A percentile compares a stretch with the other conserved stretches of the same genome.
Evolutionary conservation across 1,140 invertebrate species (phyloP).

Genomic region (Danaus plexippus): DNA sequence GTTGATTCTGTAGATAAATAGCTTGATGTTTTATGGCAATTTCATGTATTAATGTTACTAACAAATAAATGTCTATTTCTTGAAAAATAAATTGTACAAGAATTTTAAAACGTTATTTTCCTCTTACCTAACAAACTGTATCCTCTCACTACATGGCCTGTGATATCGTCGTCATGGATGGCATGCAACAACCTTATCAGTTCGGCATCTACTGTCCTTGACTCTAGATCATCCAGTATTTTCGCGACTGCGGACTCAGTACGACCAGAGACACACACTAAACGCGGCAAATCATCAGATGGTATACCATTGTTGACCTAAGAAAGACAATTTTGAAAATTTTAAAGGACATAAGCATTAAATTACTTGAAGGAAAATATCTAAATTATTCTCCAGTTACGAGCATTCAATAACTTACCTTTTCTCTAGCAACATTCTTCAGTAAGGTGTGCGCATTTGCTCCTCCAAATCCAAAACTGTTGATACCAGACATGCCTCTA

Average conservation of each 20-base stretch:
- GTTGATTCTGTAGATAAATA: slow-evolving; percentile 57
- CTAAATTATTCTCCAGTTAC: background rate
- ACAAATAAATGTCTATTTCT: too few relatives aligned
- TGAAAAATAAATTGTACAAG: too few relatives aligned
- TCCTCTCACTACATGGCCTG: slow-evolving; percentile 73
- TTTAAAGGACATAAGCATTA: background rate
- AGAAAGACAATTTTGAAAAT: slow-evolving; percentile 2
- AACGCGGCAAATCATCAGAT: slow-evolving; percentile 69
- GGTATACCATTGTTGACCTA: slow-evolving; percentile 68
- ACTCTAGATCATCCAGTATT: slow-evolving; percentile 78
- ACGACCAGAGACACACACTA: slow-evolving; percentile 73
- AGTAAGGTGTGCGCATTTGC: slow-evolving; percentile 85
- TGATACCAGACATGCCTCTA: slow-evolving; percentile 78
- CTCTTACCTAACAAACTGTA: slow-evolving; percentile 70
- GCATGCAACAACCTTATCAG: slow-evolving; percentile 72
- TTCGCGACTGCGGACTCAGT: slow-evolving; percentile 77
- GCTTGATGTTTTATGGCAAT: too few relatives aligned
- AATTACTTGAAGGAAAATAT: background rate
- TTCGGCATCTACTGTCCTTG: slow-evolving; percentile 73
- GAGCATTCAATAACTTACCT: slow-evolving; percentile 34
- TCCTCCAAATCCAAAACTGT: slow-evolving; percentile 90
- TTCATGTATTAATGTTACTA: too few relatives aligned
- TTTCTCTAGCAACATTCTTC: slow-evolving; percentile 71
- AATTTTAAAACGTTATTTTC: too few relatives aligned
- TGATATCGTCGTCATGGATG: slow-evolving; percentile 71